phyloP scores from a whole-genome alignment of 2,113 vertebrate species.

The Sinocyclocheilus anshuiensis region DNA sequence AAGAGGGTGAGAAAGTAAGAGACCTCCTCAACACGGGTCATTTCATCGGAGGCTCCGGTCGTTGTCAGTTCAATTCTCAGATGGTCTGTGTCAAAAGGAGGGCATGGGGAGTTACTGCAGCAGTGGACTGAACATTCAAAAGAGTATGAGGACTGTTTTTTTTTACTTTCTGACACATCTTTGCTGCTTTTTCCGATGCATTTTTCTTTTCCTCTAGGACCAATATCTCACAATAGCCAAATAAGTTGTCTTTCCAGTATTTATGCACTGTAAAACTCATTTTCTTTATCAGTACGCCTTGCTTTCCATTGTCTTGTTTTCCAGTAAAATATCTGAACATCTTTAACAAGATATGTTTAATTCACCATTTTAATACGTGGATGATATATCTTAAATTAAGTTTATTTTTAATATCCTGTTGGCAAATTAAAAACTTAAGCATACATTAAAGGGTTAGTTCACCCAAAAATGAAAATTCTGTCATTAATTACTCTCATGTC shows the following conservation, averaged over 20 bases:
- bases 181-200: slow-evolving; percentile 42
- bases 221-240: not conserved
- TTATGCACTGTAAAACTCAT: not conserved
- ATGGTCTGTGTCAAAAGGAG: slow-evolving; percentile 6
- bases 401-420: not conserved
- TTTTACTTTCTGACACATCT: slow-evolving; percentile 29
- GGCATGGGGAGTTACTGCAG: not conserved
- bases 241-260: slow-evolving; percentile 49
- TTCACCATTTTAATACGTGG: not conserved
- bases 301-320: slow-evolving; percentile 1
- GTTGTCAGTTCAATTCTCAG: slow-evolving; percentile 26
- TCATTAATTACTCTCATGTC: too few relatives aligned
- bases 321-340: not conserved
- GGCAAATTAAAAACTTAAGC: too few relatives aligned
- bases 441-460: too few relatives aligned
- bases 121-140: not conserved
- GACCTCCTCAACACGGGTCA: slow-evolving; percentile 25
- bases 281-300: not conserved
- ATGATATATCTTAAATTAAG: not conserved
- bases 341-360: not conserved
- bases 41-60: slow-evolving; percentile 30
- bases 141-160: slow-evolving; percentile 29
- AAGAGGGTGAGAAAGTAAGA: slow-evolving; percentile 13
- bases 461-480: too few relatives aligned
- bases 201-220: slow-evolving; percentile 52